phyloP scores from a whole-genome alignment of 2,113 vertebrate species.

The Hypomesus transpacificus region DNA sequence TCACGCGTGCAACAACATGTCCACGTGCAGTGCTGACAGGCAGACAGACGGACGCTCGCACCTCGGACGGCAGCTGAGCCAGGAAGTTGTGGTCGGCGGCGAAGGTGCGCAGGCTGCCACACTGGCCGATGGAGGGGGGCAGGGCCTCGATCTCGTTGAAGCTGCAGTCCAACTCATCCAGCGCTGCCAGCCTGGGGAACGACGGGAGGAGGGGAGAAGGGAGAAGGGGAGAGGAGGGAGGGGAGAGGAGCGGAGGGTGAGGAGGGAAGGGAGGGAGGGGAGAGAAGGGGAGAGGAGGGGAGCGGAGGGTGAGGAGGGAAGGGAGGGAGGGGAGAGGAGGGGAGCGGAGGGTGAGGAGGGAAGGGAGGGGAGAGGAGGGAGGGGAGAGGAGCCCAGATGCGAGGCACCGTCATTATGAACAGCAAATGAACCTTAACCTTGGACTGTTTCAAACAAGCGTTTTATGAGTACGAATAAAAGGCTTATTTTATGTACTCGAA shows the following conservation, averaged over 20 bases:
- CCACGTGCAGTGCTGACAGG: not conserved
- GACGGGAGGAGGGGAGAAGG: not conserved
- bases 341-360: not conserved
- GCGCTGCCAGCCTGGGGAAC: slow-evolving; percentile 71
- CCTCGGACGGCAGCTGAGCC: slow-evolving; percentile 87
- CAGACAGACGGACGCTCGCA: slow-evolving; percentile 43
- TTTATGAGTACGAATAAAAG: too few species aligned
- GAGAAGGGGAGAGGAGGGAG: not conserved
- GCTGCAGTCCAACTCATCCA: slow-evolving; percentile 96
- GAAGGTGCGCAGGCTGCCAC: slow-evolving; percentile 86
- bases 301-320: not conserved
- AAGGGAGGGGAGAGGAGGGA: not conserved
- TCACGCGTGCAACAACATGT: slow-evolving; percentile 6
- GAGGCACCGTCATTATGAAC: not conserved
- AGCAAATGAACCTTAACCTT: too few species aligned
- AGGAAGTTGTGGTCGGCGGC: slow-evolving; percentile 98
- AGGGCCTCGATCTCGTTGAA: slow-evolving; percentile 96
- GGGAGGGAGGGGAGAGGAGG: not conserved
- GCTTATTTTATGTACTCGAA: too few species aligned
- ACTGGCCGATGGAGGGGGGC: slow-evolving; percentile 86
- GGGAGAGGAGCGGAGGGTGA: not conserved
- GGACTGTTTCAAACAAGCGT: too few species aligned
- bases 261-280: not conserved
- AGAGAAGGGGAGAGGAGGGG: not conserved
- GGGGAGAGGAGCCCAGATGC: not conserved